Base-by-base conservation (phyloP, 2,888 invertebrate genomes). In the Tetragnatha montana region DNA sequence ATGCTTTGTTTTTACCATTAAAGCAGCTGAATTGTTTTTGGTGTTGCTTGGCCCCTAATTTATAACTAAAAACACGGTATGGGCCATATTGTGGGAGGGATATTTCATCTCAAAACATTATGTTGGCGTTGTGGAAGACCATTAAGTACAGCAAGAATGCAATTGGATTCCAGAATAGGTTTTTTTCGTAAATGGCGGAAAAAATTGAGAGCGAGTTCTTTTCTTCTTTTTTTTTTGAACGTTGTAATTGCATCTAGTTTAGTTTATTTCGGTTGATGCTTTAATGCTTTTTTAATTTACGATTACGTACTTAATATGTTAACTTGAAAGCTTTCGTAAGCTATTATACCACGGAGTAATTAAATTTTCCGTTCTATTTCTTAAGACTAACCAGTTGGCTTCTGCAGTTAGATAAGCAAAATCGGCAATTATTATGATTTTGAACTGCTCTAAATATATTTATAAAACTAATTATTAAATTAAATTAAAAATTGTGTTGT, bases 1-100 rank as follows among this genome's bases (percentile, higher is more conserved):
- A 83, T 83, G 83, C 17, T 83, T 83, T 83, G 83, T 83, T 83
- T 83, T 83, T 49, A 68, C 60, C 68, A 47, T 22, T 10, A 10
- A 60, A 60, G 17, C 60, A 17, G 47, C 75, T 47, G 68, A 80
- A 35, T 69, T 21, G 79, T 60, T 35, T 81, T 35, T 81, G 49
- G n/a, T n/a, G n/a, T n/a, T n/a, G n/a, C n/a, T n/a, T 6, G 10
- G n/a, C 17, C 14, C 47, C 47, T 70, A 70, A 81, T 81, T 70
- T 69, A 70, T 81, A 68, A n/a, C 60, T 7, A 22, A 60, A 60
- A 49, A 22, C 78, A 22, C 17, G 35, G 35, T 22, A 22, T 14
- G 21, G 4, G 12, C 60, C 14, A n/a, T 60, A 60, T 10, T 60
- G 60, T 60, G 17, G 60, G 60, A 60, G 60, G 12, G 12, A 60